These are phyloP conservation scores for Stegastes partitus DNA, from an alignment of 2,113 vertebrate species.

Conservation along the genomic window DNA sequence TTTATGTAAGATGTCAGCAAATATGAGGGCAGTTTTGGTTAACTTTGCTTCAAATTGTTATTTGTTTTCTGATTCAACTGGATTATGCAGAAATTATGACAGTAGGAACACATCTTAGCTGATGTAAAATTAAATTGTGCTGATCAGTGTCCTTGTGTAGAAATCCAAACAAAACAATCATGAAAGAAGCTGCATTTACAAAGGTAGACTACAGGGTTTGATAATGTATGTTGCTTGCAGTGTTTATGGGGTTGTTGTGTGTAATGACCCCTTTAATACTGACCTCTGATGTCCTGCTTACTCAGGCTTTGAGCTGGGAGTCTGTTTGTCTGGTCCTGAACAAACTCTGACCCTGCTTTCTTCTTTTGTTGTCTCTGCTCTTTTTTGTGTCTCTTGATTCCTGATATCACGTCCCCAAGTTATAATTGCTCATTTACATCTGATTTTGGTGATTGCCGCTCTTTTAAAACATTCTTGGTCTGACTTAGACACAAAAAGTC, in stretches of 20 bases:
- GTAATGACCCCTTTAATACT: slow-evolving; percentile 58
- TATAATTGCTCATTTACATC: slow-evolving; percentile 1
- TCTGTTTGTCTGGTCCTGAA: slow-evolving; percentile 53
- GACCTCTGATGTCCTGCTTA: slow-evolving; percentile 62
- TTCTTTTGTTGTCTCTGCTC: slow-evolving; percentile 29
- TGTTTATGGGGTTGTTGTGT: slow-evolving; percentile 58
- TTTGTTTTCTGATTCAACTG: not conserved
- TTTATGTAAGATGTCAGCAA: not conserved
- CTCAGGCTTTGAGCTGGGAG: slow-evolving; percentile 47
- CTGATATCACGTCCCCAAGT: not conserved
- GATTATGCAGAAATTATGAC: not conserved
- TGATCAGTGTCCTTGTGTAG: not conserved
- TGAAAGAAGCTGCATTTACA: slow-evolving; percentile 44
- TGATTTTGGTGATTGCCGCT: not conserved
- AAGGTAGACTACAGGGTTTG: slow-evolving; percentile 16
- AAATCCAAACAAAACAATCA: slow-evolving; percentile 12
- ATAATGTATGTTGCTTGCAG: slow-evolving; percentile 37
- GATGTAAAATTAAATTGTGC: not conserved
- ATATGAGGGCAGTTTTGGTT: not conserved
- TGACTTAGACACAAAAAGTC: not conserved
- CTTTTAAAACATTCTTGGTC: not conserved
- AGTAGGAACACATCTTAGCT: not conserved
- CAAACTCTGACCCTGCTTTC: slow-evolving; percentile 41
- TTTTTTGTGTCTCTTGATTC: not conserved
- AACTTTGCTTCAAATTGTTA: not conserved